Base-by-base conservation (phyloP, 2,888 invertebrate species). In the Agrotis segetum region DNA sequence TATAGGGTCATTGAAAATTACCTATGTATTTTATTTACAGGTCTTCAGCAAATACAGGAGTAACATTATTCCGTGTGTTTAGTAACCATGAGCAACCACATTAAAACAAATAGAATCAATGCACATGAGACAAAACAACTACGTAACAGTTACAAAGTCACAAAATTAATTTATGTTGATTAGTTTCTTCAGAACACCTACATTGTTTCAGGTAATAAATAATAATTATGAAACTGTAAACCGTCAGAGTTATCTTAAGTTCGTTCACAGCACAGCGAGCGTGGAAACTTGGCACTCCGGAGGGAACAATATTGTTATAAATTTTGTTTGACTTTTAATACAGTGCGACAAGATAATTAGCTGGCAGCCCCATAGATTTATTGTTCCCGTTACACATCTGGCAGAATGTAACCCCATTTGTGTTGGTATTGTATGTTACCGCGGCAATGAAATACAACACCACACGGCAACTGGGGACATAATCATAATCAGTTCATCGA, bases 281-380 rank as follows among this genome's bases (percentile, higher is more conserved):
- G 76, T 80, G 77, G 77, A 52, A 80, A 60, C 46, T 21, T 55
- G 34, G 34, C 19, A 9, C 44, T 67, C 49, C 44, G 59, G 21
- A 2, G 40, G 53, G 46, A 77, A 77, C 68, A 62, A 80, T 68
- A 46, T 67, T 50, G 67, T 21, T 62, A 59, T 75, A 58, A 74
- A 74, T 67, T 52, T 80, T 4, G 14, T 61, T 52, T 60, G 79
- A 65, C 65, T 65, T 63, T 55, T 49, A 79, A 50, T 47, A 58
- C 29, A 52, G 16, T 14, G 58, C n/a, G 14, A 58, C 74, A 24
- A 61, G 50, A 44, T 67, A 44, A 58, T 40, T 40, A 40, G 11
- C 40, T 11, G 40, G 16, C 58, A 59, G 58, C 68, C 13, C 34
- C 67, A 62, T 59, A 67, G 17, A 49, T 59, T 59, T 2, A 14